Conservation (phyloP, 2,888 invertebrate species). For the Chrysopilus asiliformis region DNA sequence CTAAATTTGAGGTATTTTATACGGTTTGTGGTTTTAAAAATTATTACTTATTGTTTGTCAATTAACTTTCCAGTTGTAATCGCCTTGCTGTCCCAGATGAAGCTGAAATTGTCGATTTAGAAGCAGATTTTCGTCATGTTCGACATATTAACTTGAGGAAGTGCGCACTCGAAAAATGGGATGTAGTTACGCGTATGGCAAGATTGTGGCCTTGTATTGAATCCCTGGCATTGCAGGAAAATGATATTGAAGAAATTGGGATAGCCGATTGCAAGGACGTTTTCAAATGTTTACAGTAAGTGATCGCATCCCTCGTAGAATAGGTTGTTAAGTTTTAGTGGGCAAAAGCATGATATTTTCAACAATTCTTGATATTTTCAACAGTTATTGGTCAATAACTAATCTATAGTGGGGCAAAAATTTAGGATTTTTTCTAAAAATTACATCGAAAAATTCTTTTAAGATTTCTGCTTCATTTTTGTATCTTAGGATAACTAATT, state of each 20-base stretch:
- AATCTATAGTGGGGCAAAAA: too few species aligned
- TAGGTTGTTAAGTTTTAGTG: too few species aligned
- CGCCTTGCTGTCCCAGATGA: conserved; percentile 49
- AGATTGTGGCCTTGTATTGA: conserved; percentile 57
- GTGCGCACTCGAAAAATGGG: conserved; percentile 59
- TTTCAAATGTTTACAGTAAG: conserved; percentile 26
- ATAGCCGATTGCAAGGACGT: conserved; percentile 35
- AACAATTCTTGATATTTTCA: too few species aligned
- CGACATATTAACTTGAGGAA: conserved; percentile 30
- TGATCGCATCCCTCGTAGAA: conserved; percentile 8
- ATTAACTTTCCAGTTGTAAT: conserved; percentile 69
- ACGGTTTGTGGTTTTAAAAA: too few species aligned
- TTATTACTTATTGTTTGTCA: too few species aligned
- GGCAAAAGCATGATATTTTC: too few species aligned
- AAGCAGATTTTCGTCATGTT: conserved; percentile 27
- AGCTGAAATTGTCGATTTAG: conserved; percentile 36
- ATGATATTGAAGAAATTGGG: conserved; percentile 48
- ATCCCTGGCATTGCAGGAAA: conserved; percentile 58
- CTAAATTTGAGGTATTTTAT: conserved; percentile 30
- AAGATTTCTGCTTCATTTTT: too few species aligned
- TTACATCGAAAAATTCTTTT: too few species aligned
- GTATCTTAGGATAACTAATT: too few species aligned
- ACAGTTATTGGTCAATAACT: too few species aligned
- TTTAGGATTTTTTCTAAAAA: too few species aligned
- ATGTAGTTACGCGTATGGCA: conserved; percentile 50